phyloP scores from a whole-genome alignment of 2,888 invertebrate species.

The Linyphia triangularis region DNA sequence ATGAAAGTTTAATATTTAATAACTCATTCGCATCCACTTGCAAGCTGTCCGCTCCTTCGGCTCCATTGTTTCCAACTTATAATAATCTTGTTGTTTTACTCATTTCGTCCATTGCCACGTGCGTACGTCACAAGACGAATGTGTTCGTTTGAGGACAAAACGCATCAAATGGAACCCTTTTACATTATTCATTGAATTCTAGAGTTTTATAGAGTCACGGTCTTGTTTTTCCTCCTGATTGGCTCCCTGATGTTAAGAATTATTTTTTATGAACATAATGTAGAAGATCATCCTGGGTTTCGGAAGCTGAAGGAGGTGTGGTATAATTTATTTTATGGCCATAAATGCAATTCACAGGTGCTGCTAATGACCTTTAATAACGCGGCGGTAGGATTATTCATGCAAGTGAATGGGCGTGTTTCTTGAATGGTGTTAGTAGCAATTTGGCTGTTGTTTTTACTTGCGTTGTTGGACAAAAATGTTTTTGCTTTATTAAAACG shows the following conservation, averaged over 20 bases:
- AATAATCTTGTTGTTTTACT: slow-evolving; percentile 5
- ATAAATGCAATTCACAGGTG: no score
- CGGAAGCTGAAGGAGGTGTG: no score
- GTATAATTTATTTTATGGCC: no score
- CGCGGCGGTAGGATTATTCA: no score
- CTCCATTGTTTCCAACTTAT: slow-evolving; percentile 33
- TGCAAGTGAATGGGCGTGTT: no score
- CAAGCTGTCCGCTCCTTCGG: background rate
- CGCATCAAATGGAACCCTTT: slow-evolving; percentile 7
- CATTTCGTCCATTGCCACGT: background rate
- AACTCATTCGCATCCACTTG: slow-evolving; percentile 18
- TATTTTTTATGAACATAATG: background rate
- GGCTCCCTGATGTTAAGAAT: slow-evolving; percentile 7
- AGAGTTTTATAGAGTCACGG: slow-evolving; percentile 27
- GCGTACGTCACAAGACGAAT: background rate
- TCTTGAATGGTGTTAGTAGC: no score
- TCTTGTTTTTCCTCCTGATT: slow-evolving; percentile 21
- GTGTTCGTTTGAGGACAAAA: slow-evolving; percentile 8
- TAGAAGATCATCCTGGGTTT: background rate
- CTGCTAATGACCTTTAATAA: no score
- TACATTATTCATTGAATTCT: slow-evolving; percentile 34
- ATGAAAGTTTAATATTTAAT: slow-evolving; percentile 55
- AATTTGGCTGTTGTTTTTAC: no score
- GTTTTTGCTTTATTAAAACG: no score
- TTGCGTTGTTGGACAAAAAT: no score